Conservation (phyloP, 1,140 invertebrate species). For the Centruroides sculpturatus region DNA sequence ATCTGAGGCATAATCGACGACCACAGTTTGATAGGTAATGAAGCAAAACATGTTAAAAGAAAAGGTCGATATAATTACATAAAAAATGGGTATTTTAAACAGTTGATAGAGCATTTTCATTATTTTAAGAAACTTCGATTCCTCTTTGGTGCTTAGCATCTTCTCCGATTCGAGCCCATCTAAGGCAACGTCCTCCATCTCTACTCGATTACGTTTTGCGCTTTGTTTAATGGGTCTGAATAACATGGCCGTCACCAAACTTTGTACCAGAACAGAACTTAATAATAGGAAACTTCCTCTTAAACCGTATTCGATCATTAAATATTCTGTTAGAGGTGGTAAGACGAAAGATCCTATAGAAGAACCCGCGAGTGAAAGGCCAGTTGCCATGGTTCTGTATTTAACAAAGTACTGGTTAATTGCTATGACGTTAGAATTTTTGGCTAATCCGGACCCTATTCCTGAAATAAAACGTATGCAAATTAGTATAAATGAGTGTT, state of each 20-base stretch:
- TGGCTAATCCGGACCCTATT: neutral
- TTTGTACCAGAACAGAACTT: neutral
- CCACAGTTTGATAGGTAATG: conserved; percentile 15
- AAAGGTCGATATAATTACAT: conserved; percentile 10
- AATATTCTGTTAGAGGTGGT: neutral
- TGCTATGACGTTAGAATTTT: neutral
- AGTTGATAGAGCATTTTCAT: no score
- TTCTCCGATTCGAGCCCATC: neutral
- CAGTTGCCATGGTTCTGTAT: neutral
- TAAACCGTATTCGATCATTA: neutral
- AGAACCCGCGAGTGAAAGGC: neutral
- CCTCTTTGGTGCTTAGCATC: neutral
- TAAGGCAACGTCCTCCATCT: no score
- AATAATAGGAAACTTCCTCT: neutral
- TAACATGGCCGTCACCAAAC: no score
- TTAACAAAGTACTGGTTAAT: conserved; percentile 1
- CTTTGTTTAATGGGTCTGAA: neutral
- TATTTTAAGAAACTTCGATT: neutral
- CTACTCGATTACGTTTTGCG: no score
- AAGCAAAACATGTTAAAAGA: conserved; percentile 10
- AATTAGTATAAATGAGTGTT: no score
- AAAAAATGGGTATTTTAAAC: conserved; percentile 12
- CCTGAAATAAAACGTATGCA: neutral
- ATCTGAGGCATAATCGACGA: conserved; percentile 19
- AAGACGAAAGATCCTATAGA: neutral